These are phyloP conservation scores for Lithodes maja DNA, from an alignment of 2,888 invertebrate species.

Conservation along the genomic window DNA sequence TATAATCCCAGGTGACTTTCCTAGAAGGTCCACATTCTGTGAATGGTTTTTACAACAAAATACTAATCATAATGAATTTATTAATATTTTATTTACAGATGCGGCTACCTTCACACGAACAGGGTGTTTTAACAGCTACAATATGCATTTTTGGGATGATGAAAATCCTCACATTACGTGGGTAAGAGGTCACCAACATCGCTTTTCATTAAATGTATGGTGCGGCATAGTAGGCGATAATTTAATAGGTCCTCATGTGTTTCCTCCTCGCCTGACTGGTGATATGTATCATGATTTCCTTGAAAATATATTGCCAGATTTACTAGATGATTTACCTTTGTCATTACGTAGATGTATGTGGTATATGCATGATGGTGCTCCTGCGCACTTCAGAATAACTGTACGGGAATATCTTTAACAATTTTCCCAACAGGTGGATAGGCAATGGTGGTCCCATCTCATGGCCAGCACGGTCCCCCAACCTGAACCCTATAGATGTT, in stretches of 20 bases:
- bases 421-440: conserved; percentile 11
- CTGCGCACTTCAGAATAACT: not conserved
- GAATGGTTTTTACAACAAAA: not conserved
- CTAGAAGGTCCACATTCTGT: not conserved
- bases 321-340: conserved; percentile 3
- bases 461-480: not conserved
- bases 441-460: conserved; percentile 10
- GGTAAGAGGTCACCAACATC: not conserved
- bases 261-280: conserved; percentile 31
- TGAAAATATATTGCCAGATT: not conserved
- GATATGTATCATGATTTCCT: not conserved
- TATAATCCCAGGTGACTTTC: not conserved
- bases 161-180: not conserved
- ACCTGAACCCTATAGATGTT: conserved; percentile 9
- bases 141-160: not conserved
- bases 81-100: not conserved
- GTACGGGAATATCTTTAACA: conserved; percentile 3
- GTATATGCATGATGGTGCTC: conserved; percentile 14
- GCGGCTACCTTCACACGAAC: not conserved
- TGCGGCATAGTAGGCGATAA: conserved; percentile 7
- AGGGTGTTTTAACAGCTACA: not conserved
- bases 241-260: conserved; percentile 9
- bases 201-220: conserved; percentile 19
- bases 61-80: not conserved
- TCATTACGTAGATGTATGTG: not conserved